A percentile compares a stretch with the other conserved stretches of the same genome.
Evolutionary conservation across 1,140 invertebrate species (phyloP).

Genomic region (Atta cephalotes): DNA sequence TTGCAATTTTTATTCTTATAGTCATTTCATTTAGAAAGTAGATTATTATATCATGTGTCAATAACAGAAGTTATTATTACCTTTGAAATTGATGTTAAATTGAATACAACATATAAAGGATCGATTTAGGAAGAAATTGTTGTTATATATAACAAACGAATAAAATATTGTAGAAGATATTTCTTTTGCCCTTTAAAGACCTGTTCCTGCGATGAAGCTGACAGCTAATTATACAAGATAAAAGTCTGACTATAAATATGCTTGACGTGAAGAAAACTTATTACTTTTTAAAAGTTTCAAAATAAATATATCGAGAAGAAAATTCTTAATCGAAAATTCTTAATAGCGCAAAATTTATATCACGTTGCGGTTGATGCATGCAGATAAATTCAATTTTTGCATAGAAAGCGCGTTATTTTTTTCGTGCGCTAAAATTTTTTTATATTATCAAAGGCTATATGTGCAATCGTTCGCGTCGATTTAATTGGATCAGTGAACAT

Average conservation of each 20-base stretch:
- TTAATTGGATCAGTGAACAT: constrained; percentile 15
- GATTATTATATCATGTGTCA: neutral
- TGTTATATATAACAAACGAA: neutral
- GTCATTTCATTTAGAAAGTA: neutral
- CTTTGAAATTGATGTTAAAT: neutral
- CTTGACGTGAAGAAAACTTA: neutral
- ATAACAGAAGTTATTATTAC: neutral
- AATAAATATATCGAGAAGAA: neutral
- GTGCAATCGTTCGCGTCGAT: neutral
- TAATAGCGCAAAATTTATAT: neutral
- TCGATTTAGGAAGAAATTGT: neutral
- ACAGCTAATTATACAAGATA: constrained; percentile 19
- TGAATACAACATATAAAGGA: neutral
- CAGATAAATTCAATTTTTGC: neutral
- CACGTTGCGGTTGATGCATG: constrained; percentile 7
- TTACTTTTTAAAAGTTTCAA: constrained; percentile 27
- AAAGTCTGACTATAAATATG: constrained; percentile 13
- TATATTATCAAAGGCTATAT: neutral
- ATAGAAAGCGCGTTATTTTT: neutral
- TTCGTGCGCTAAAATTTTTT: neutral
- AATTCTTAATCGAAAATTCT: neutral
- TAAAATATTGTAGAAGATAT: neutral
- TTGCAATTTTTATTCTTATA: constrained; percentile 13
- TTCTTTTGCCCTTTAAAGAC: neutral
- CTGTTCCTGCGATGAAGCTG: neutral